Evolutionary conservation across 2,113 vertebrate genomes (phyloP), one percentile per base, ranked within the genome.

Genomic region (Mormoops blainvillei): DNA sequence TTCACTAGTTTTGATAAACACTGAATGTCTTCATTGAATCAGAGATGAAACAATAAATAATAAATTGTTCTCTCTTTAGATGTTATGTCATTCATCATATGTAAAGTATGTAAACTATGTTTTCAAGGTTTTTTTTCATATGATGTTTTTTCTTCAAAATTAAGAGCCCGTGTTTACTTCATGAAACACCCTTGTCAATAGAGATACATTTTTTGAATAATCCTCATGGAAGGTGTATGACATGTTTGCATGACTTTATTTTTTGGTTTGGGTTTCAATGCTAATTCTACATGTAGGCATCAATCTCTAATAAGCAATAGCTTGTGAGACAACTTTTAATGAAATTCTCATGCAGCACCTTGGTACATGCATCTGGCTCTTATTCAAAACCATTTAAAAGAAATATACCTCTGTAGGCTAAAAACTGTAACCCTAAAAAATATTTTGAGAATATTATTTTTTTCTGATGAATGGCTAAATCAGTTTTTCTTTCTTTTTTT

Each of bases 251-350:
- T 95, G 83, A 93, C 61, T 31, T 68, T 87, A 80, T 89, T 91
- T 96, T 77, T 7, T 50, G 58, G 28, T 65, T 82, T 81, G 22
- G 63, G 33, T 65, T 94, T 68, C 94, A 61, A 84, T 67, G 88
- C 70, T 16, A 48, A 67, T 95, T 81, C 52, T 85, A 58, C 41
- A 36, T 67, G 71, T 67, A 77, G 65, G 68, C 95, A 80, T 84
- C 73, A 16, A 41, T 86, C 85, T 91, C 74, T 91, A 87, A 87
- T 91, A 94, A 97, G 84, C 80, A 92, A 38, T 94, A 56, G 41
- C 87, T 91, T 97, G 67, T 97, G 89, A 93, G 97, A 91, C 74
- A 89, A 91, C 83, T 77, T 95, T 96, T 92, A 93, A 89, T 97
- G 80, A 92, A 83, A 96, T 96, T 96, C 87, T 96, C 89, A 87